phyloP scores from a whole-genome alignment of 2,888 invertebrate species.

The Gisinianus flammeolus region DNA sequence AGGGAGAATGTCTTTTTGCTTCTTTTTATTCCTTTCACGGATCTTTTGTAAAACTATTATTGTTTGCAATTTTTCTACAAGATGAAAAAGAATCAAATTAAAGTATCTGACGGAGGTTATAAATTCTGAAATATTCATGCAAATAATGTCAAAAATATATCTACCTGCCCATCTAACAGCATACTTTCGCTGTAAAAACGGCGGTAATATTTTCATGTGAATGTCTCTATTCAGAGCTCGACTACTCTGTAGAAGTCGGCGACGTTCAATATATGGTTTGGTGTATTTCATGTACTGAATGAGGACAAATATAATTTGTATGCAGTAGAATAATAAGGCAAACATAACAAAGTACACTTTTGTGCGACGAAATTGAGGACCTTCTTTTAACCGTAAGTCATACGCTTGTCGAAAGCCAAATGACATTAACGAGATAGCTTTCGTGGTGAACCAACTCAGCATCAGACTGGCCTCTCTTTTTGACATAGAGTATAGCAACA shows the following conservation, averaged over 20 bases:
- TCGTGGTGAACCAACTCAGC: slow-evolving; percentile 31
- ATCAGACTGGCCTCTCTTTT: background rate
- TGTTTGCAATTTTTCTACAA: slow-evolving; percentile 19
- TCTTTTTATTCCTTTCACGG: background rate
- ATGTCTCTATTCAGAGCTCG: slow-evolving; percentile 33
- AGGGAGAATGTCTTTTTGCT: background rate
- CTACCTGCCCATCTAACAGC: slow-evolving; percentile 37
- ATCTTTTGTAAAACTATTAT: slow-evolving; percentile 20
- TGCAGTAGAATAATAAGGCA: background rate
- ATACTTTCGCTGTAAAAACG: slow-evolving; percentile 29
- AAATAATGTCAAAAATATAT: background rate
- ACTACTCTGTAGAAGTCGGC: slow-evolving; percentile 12
- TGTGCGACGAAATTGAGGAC: background rate
- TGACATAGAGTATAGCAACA: slow-evolving; percentile 19
- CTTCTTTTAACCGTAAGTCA: slow-evolving; percentile 9
- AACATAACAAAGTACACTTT: background rate
- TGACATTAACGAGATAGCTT: background rate
- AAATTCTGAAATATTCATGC: background rate
- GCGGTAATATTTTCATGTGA: slow-evolving; percentile 19
- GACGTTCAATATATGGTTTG: slow-evolving; percentile 17
- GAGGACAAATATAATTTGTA: slow-evolving; percentile 21
- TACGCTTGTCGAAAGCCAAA: slow-evolving; percentile 8
- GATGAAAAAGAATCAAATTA: background rate
- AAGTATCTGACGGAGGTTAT: background rate
- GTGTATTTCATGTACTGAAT: slow-evolving; percentile 2